Evolutionary conservation across 2,113 vertebrate species (phyloP).

Genomic region (Mesocricetus auratus): DNA sequence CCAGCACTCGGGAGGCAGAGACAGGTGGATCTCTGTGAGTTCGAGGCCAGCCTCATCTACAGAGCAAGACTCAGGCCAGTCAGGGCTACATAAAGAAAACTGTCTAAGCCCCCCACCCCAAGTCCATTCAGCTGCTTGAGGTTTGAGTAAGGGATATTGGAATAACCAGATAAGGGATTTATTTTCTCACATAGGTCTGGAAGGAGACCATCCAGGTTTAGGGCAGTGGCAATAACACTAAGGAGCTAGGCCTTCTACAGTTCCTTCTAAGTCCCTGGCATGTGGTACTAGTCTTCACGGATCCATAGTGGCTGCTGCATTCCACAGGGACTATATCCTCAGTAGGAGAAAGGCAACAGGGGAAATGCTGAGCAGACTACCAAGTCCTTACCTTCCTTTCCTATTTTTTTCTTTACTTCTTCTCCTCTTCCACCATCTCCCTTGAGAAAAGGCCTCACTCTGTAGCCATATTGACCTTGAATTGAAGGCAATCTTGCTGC

Average conservation of each 20-base stretch:
- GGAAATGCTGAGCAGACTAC: not conserved
- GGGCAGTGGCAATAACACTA: not conserved
- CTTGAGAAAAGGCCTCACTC: not conserved
- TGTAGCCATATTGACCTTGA: not conserved
- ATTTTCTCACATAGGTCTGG: not conserved
- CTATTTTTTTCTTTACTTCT: not conserved
- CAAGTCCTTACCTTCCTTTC: not conserved
- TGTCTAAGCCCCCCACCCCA: not conserved
- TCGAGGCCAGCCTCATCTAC: not conserved
- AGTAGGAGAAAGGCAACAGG: not conserved
- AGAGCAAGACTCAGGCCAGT: not conserved
- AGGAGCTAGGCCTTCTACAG: not conserved
- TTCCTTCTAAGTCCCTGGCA: not conserved
- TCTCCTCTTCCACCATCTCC: not conserved
- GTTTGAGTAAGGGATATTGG: not conserved
- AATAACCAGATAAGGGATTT: not conserved
- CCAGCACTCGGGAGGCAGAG: not conserved
- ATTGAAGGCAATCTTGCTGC: not conserved
- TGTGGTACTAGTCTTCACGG: not conserved
- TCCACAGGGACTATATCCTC: not conserved
- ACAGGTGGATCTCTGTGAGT: not conserved
- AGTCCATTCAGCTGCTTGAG: not conserved
- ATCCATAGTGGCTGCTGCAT: not conserved
- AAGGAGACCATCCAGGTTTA: not conserved
- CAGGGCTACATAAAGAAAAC: not conserved